Conservation (phyloP, 2,113 vertebrate genomes). For the Pituophis catenifer region DNA sequence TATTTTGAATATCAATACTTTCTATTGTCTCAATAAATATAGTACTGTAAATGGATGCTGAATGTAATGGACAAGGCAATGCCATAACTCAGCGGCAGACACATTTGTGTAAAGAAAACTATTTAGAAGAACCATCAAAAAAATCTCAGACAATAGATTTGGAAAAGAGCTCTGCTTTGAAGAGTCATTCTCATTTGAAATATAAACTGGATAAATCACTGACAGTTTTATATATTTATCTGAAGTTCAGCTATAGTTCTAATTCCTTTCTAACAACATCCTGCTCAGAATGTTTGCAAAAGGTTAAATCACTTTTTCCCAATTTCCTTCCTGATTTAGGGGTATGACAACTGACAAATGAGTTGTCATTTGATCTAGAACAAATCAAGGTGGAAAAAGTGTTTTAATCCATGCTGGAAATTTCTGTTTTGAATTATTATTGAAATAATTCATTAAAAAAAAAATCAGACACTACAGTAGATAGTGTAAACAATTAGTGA, state of each 20-base stretch:
- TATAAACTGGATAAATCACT: background rate
- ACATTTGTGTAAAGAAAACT: background rate
- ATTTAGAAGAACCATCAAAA: background rate
- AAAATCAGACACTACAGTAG: background rate
- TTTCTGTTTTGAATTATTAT: background rate
- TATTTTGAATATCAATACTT: background rate
- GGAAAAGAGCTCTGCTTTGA: background rate
- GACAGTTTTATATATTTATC: background rate
- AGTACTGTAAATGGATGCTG: background rate
- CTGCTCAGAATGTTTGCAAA: background rate
- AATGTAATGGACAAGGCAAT: background rate
- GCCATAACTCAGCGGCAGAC: background rate
- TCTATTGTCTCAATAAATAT: background rate
- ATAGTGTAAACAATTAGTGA: background rate
- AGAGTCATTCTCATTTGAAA: background rate
- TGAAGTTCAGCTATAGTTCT: background rate
- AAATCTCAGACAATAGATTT: background rate
- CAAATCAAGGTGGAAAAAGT: background rate
- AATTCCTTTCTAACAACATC: background rate
- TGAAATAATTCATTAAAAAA: background rate
- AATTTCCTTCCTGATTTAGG: background rate
- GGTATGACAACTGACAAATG: background rate
- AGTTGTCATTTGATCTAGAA: background rate
- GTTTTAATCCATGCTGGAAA: background rate
- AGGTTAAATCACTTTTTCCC: background rate